Base-by-base conservation (phyloP, 2,888 invertebrate genomes). In the Watsonalla binaria region DNA sequence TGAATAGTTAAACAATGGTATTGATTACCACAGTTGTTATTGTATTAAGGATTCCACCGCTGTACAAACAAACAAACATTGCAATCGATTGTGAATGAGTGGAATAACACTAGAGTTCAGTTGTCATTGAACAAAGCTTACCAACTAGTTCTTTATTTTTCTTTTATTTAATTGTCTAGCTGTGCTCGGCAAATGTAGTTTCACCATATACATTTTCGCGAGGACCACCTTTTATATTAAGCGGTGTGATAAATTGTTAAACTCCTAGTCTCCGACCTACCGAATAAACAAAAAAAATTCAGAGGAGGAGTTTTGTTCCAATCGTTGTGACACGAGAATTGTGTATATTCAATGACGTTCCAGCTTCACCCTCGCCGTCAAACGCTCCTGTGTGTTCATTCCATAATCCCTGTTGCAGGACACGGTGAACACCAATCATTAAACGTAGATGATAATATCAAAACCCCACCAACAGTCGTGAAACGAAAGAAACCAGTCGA, bases 401-500 rank as follows among this genome's bases (percentile, higher is more conserved):
- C 51, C 64, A 63, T 60, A 63, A 58, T 66, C 53, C 64, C 59
- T 68, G 63, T 82, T 74, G 49, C 83, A 89, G 88, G 86, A 62
- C 67, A 81, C 51, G 80, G 80, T 60, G 63, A 69, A 61, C 74
- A 74, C 63, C 77, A 72, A 60, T 68, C 76, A 7, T 60, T 66
- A 55, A 71, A 61, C 47, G 66, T 76, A 53, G 81, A 82, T 57
- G 81, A 82, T 45, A 80, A 77, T 60, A 54, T 79, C 0, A 84
- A 76, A 65, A 87, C 88, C 52, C 89, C 91, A 55, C 88, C 88
- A 11, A 86, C 88, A 11, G 90, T 90, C 0, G 78, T 91, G 14
- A 92, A 91, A 62, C 84, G 92, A 50, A 91, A 92, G 60, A 91
- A 91, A 63, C 90, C 91, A 66, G 84, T 91, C 47, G 90, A 93